These are phyloP conservation scores for Misgurnus mizolepis DNA, from an alignment of 2,113 vertebrate species.

Conservation along the genomic window DNA sequence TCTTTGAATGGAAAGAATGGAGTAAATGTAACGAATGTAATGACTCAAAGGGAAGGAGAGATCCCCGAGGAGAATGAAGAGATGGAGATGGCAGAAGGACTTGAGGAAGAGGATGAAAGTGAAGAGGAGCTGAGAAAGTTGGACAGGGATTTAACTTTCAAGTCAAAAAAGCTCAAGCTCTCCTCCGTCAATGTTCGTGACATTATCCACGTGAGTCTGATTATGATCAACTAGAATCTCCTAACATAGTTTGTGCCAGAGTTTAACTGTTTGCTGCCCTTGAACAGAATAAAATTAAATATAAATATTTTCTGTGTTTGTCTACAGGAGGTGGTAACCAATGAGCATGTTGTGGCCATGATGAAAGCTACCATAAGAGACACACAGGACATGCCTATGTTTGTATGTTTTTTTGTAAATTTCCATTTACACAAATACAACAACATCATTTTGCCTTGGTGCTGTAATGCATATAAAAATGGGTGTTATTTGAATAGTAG, in stretches of 20 bases:
- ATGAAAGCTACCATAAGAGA: constrained; percentile 96
- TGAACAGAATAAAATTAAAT: not conserved
- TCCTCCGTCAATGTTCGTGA: constrained; percentile 86
- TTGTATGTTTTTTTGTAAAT: constrained; percentile 79
- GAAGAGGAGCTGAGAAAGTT: constrained; percentile 82
- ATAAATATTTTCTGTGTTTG: constrained; percentile 7
- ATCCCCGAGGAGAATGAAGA: constrained; percentile 35
- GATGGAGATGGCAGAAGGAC: constrained; percentile 65
- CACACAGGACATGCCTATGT: constrained; percentile 87
- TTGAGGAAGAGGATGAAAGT: constrained; percentile 64
- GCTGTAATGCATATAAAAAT: not conserved
- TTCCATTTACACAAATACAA: not conserved
- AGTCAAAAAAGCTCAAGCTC: constrained; percentile 89
- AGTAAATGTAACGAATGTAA: constrained; percentile 67
- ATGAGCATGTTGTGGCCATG: constrained; percentile 95
- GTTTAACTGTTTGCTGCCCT: no score
- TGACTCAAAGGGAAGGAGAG: constrained; percentile 53
- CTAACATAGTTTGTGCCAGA: not conserved
- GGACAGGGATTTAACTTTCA: constrained; percentile 85
- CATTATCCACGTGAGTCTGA: constrained; percentile 90
- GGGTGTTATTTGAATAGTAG: no score
- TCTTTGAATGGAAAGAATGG: constrained; percentile 67
- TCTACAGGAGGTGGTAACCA: constrained; percentile 91
- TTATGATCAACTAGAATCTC: not conserved
- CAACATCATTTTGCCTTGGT: no score